Conservation (phyloP, 2,113 vertebrate genomes). For the Calypte anna region DNA sequence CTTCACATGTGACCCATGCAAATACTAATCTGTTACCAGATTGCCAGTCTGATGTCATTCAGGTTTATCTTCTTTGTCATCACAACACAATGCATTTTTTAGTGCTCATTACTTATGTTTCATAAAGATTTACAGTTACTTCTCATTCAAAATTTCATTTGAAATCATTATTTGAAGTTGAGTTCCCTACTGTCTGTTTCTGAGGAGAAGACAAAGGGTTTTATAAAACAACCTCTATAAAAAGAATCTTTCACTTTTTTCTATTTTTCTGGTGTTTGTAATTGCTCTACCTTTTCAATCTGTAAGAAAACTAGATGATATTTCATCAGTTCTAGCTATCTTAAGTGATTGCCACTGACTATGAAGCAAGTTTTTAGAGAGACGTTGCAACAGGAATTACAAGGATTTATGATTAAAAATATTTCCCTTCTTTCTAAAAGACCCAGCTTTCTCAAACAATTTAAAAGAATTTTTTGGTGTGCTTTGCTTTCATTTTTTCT, state of each 20-base stretch:
- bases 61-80: not conserved
- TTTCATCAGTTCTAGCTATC: not conserved
- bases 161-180: not conserved
- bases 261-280: not conserved
- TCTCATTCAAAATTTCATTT: not conserved
- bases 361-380: not conserved
- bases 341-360: not conserved
- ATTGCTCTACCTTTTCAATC: not conserved
- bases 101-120: not conserved
- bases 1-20: fast-evolving
- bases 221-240: not conserved
- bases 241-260: not conserved
- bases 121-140: not conserved
- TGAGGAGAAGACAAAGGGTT: not conserved
- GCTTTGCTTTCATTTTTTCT: too few species aligned
- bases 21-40: not conserved
- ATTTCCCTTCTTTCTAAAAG: not conserved
- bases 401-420: not conserved
- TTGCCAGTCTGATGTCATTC: not conserved
- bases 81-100: not conserved
- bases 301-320: not conserved
- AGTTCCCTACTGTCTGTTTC: not conserved
- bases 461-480: not conserved
- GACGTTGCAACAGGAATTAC: not conserved
- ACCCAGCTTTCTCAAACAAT: not conserved